Conservation (phyloP, 1,140 invertebrate genomes). For the Arctopsyche grandis region DNA sequence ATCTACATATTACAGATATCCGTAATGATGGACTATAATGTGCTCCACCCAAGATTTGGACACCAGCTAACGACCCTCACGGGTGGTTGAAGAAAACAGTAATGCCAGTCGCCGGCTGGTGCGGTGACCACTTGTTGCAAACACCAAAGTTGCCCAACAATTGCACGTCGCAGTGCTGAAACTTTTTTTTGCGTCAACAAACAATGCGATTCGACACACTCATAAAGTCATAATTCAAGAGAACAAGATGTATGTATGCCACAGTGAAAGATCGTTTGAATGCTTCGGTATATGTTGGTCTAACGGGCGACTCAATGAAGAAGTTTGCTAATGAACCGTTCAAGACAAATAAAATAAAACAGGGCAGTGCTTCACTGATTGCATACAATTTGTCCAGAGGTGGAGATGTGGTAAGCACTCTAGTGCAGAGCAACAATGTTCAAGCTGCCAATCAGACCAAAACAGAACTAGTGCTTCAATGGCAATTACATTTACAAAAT, state of each 20-base stretch:
- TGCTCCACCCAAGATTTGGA: not conserved
- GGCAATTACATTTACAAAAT: slow-evolving; percentile 6
- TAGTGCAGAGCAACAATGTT: not conserved
- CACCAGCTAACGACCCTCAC: slow-evolving; percentile 17
- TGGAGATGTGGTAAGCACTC: slow-evolving; percentile 30
- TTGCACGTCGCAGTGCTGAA: not conserved
- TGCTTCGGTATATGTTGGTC: too few relatives aligned
- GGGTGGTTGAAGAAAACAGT: slow-evolving; percentile 25
- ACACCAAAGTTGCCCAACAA: slow-evolving; percentile 12
- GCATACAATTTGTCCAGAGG: not conserved
- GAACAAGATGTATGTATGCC: not conserved
- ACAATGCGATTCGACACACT: slow-evolving; percentile 19
- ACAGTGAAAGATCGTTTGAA: too few relatives aligned
- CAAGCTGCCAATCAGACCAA: slow-evolving; percentile 42
- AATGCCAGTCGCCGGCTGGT: slow-evolving; percentile 41
- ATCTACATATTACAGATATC: not conserved
- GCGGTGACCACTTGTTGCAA: slow-evolving; percentile 12
- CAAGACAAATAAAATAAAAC: not conserved
- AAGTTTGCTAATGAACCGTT: not conserved
- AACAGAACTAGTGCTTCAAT: slow-evolving; percentile 28
- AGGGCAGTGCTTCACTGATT: not conserved
- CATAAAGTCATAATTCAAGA: not conserved
- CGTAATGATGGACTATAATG: not conserved
- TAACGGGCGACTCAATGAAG: not conserved
- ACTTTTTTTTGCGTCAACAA: not conserved